phyloP scores from a whole-genome alignment of 1,140 invertebrate genomes.

The Atopsyche davidsoni region DNA sequence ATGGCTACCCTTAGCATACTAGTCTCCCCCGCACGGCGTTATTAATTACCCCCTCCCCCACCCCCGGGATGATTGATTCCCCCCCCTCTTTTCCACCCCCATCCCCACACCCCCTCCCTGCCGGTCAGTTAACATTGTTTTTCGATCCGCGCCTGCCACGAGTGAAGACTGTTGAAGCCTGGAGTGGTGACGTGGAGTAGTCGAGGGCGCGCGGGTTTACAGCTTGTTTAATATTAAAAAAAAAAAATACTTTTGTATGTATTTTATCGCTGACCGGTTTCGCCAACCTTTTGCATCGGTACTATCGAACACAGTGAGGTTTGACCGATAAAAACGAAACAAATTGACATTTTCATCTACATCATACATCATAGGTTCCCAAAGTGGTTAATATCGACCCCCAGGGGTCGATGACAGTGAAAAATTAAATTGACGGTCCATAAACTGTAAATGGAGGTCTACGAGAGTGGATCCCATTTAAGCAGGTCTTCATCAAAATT shows the following conservation, averaged over 20 bases:
- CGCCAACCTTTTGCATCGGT: too few relatives aligned
- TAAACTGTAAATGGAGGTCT: too few relatives aligned
- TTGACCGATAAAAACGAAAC: background rate
- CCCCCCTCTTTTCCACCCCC: slow-evolving; percentile 2
- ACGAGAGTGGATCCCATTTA: too few relatives aligned
- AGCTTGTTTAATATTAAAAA: background rate
- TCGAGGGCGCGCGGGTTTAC: background rate
- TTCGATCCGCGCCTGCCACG: slow-evolving; percentile 24
- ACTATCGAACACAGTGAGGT: background rate
- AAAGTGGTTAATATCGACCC: too few relatives aligned
- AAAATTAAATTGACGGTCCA: too few relatives aligned
- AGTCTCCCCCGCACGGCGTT: too few relatives aligned
- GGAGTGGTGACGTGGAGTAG: background rate
- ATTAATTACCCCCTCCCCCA: slow-evolving; percentile 3
- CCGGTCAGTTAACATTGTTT: slow-evolving; percentile 23
- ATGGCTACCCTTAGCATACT: background rate
- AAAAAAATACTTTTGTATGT: background rate
- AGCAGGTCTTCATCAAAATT: too few relatives aligned
- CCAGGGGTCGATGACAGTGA: too few relatives aligned
- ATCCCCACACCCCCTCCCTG: background rate
- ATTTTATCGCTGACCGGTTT: too few relatives aligned
- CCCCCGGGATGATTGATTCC: slow-evolving; percentile 29
- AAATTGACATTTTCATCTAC: too few relatives aligned
- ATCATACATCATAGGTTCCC: too few relatives aligned
- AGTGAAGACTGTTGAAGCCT: slow-evolving; percentile 11